Evolutionary conservation across 2,113 vertebrate species (phyloP).

Genomic region (Plotosus lineatus): DNA sequence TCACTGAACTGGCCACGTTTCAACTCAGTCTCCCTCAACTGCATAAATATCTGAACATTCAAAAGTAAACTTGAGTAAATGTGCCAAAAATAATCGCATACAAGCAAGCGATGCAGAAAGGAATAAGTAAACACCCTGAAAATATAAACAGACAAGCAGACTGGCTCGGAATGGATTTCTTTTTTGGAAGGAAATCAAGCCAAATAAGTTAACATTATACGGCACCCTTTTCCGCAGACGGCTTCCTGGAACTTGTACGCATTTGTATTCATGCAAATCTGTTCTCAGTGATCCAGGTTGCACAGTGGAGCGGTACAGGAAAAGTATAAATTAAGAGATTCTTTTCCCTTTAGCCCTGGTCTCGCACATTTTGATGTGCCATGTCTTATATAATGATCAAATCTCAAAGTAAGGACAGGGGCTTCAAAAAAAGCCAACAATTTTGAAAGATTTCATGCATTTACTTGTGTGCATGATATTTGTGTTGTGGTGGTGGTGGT

Average conservation of each 20-base stretch:
- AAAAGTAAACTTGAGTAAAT: slow-evolving; percentile 47
- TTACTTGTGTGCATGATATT: slow-evolving; percentile 10
- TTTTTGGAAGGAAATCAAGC: slow-evolving; percentile 53
- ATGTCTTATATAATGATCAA: slow-evolving; percentile 45
- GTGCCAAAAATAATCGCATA: slow-evolving; percentile 51
- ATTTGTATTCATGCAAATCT: slow-evolving; percentile 43
- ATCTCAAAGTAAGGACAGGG: slow-evolving; percentile 22
- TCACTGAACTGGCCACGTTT: slow-evolving; percentile 51
- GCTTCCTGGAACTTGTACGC: slow-evolving; percentile 21
- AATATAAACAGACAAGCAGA: slow-evolving; percentile 53
- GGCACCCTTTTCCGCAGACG: slow-evolving; percentile 22
- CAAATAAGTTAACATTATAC: slow-evolving; percentile 43
- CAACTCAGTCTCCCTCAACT: slow-evolving; percentile 40
- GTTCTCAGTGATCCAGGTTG: slow-evolving; percentile 10
- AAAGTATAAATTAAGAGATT: background rate
- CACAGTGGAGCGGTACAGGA: background rate
- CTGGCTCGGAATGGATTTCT: slow-evolving; percentile 72
- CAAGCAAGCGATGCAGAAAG: slow-evolving; percentile 40
- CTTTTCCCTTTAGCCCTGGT: slow-evolving; percentile 30
- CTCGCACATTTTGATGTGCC: slow-evolving; percentile 38
- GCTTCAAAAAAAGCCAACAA: background rate
- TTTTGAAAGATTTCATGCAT: slow-evolving; percentile 20
- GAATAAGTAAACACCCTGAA: slow-evolving; percentile 29
- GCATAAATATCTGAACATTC: slow-evolving; percentile 51
- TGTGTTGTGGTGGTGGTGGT: slow-evolving; percentile 20